phyloP scores from a whole-genome alignment of 2,797 vertebrate species.

The Etheostoma nigrum region DNA sequence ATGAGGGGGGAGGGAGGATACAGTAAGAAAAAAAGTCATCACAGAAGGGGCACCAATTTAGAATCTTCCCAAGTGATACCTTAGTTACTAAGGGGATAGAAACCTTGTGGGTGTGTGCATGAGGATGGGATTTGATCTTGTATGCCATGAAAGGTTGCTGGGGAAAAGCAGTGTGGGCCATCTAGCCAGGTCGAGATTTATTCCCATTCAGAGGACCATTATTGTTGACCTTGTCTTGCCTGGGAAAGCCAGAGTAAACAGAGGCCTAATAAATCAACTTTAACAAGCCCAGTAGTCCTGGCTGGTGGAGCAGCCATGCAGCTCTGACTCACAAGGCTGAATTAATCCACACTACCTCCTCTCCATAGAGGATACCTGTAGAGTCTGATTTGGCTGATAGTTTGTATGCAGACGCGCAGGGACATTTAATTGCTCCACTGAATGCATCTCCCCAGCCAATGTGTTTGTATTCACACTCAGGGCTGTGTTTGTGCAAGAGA shows the following conservation, averaged over 20 bases:
- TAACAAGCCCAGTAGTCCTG: slow-evolving; percentile 84
- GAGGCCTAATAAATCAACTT: slow-evolving; percentile 89
- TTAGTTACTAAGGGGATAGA: slow-evolving; percentile 56
- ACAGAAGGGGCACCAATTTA: slow-evolving; percentile 68
- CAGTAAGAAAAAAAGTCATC: slow-evolving; percentile 44
- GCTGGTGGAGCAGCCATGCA: slow-evolving; percentile 76
- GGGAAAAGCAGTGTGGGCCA: slow-evolving; percentile 62
- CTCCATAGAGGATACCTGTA: slow-evolving; percentile 83
- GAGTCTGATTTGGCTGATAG: slow-evolving; percentile 82
- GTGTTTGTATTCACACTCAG: slow-evolving; percentile 71
- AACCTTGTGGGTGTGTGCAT: slow-evolving; percentile 53
- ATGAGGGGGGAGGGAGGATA: slow-evolving; percentile 11
- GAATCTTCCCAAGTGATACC: slow-evolving; percentile 61
- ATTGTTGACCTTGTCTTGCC: slow-evolving; percentile 88
- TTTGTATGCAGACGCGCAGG: slow-evolving; percentile 78
- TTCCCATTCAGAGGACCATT: slow-evolving; percentile 87
- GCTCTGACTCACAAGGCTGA: slow-evolving; percentile 74
- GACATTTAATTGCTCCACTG: slow-evolving; percentile 84
- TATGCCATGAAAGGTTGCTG: slow-evolving; percentile 68
- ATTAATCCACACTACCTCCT: slow-evolving; percentile 80
- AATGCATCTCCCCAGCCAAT: slow-evolving; percentile 75
- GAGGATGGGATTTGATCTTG: slow-evolving; percentile 60
- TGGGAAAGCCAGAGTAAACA: slow-evolving; percentile 85
- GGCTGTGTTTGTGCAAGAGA: slow-evolving; percentile 69
- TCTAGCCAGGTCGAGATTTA: slow-evolving; percentile 82